A percentile compares a stretch with the other conserved stretches of the same genome.
These are phyloP conservation scores for Agonopterix subpropinquella DNA, from an alignment of 2,888 invertebrate genomes.

Conservation along the genomic window DNA sequence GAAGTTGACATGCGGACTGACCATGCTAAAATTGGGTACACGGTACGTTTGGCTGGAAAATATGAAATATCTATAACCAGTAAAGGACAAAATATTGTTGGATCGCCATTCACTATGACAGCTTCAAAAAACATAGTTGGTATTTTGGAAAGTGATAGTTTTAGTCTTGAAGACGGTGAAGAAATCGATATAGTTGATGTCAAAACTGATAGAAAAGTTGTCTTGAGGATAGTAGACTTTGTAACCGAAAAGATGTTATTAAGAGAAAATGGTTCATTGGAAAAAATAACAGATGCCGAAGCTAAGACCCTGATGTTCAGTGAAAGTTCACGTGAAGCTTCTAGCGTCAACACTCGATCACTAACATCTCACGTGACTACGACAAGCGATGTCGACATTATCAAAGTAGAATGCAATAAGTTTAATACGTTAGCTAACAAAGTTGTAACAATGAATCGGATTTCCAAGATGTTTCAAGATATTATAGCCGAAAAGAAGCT, in stretches of 20 bases:
- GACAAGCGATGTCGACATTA: background rate
- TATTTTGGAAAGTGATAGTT: slow-evolving; percentile 51
- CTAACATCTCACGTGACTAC: background rate
- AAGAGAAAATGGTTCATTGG: slow-evolving; percentile 66
- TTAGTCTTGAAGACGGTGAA: slow-evolving; percentile 61
- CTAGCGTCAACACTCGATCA: slow-evolving; percentile 8
- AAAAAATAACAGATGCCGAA: slow-evolving; percentile 63
- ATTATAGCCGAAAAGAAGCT: slow-evolving; percentile 15
- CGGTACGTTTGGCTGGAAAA: slow-evolving; percentile 67
- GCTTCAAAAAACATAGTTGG: slow-evolving; percentile 54
- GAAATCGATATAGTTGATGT: slow-evolving; percentile 65
- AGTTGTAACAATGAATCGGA: slow-evolving; percentile 44
- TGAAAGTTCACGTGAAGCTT: slow-evolving; percentile 24
- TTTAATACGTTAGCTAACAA: slow-evolving; percentile 44
- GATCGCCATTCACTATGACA: slow-evolving; percentile 75
- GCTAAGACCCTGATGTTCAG: slow-evolving; percentile 54
- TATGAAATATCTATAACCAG: slow-evolving; percentile 75
- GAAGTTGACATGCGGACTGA: slow-evolving; percentile 60
- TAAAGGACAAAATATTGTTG: slow-evolving; percentile 71
- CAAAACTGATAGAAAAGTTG: slow-evolving; percentile 62
- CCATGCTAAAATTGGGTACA: slow-evolving; percentile 69
- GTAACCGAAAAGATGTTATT: slow-evolving; percentile 74
- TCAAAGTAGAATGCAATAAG: slow-evolving; percentile 14
- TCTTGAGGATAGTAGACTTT: slow-evolving; percentile 71
- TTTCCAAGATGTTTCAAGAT: slow-evolving; percentile 46